phyloP scores from a whole-genome alignment of 2,888 invertebrate genomes.

The Drosophila monieri region DNA sequence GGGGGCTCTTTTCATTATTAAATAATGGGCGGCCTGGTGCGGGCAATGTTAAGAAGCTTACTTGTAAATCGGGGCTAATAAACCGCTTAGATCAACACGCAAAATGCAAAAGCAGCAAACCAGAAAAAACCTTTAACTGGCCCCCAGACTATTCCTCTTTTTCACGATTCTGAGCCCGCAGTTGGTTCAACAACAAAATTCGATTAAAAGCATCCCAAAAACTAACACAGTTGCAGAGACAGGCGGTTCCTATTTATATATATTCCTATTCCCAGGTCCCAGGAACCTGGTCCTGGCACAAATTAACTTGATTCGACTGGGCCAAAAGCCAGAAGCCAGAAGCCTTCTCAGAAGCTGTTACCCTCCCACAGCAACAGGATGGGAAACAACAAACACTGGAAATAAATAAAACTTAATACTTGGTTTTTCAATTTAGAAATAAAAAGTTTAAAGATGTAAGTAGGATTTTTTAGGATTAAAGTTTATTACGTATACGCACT shows the following conservation, averaged over 20 bases:
- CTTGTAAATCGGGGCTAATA: conserved; percentile 60
- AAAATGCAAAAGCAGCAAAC: conserved; percentile 52
- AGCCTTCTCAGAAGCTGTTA: conserved; percentile 42
- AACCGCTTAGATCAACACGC: conserved; percentile 68
- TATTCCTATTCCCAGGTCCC: conserved; percentile 12
- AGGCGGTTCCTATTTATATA: conserved; percentile 11
- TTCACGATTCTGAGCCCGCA: conserved; percentile 20
- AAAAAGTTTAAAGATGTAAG: no score
- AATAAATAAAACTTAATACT: neutral
- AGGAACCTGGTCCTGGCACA: conserved; percentile 16
- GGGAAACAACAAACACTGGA: conserved; percentile 7
- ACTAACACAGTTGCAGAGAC: conserved; percentile 38
- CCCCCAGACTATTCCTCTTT: neutral
- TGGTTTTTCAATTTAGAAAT: no score
- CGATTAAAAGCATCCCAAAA: conserved; percentile 59
- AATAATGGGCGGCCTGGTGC: conserved; percentile 43
- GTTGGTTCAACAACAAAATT: conserved; percentile 48
- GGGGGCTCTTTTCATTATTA: conserved; percentile 48
- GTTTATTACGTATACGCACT: neutral
- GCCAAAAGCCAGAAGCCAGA: conserved; percentile 35
- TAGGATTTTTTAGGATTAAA: neutral
- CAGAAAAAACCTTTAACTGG: conserved; percentile 22
- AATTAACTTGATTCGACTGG: conserved; percentile 60
- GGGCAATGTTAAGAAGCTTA: conserved; percentile 43
- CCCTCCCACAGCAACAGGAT: conserved; percentile 30